A percentile compares a stretch with the other conserved stretches of the same genome.
Conservation (phyloP, 2,797 vertebrate genomes). For the Liasis olivaceus region DNA sequence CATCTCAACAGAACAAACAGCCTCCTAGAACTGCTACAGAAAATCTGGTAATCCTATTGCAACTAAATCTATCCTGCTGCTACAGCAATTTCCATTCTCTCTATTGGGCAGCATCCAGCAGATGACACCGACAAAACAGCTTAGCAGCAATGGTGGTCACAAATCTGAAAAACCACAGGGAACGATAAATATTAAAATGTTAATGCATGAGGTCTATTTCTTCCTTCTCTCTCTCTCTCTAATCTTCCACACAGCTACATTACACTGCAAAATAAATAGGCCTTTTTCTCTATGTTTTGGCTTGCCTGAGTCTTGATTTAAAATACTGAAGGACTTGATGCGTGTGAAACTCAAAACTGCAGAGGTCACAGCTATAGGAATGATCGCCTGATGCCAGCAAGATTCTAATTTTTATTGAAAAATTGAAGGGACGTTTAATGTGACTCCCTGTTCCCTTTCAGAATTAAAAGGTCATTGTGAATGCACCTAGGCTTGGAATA, state of each 20-base stretch:
- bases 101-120: slow-evolving; percentile 11
- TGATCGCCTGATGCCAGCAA: neutral
- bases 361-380: neutral
- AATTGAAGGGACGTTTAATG: neutral
- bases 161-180: slow-evolving; percentile 12
- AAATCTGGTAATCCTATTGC: slow-evolving; percentile 31
- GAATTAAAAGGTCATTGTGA: neutral
- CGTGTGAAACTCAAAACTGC: neutral
- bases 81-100: slow-evolving; percentile 34
- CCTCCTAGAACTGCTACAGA: neutral
- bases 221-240: slow-evolving; percentile 5
- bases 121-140: slow-evolving; percentile 28
- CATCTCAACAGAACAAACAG: neutral
- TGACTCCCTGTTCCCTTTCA: neutral
- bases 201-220: neutral
- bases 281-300: neutral
- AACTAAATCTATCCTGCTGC: slow-evolving; percentile 40
- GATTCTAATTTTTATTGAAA: neutral
- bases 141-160: neutral
- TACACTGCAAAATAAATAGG: neutral
- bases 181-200: neutral
- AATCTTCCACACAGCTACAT: neutral
- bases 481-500: neutral
- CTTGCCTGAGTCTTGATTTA: neutral
- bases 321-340: neutral